Base-by-base conservation (phyloP, 2,888 invertebrate species). In the Melieria crassipennis region DNA sequence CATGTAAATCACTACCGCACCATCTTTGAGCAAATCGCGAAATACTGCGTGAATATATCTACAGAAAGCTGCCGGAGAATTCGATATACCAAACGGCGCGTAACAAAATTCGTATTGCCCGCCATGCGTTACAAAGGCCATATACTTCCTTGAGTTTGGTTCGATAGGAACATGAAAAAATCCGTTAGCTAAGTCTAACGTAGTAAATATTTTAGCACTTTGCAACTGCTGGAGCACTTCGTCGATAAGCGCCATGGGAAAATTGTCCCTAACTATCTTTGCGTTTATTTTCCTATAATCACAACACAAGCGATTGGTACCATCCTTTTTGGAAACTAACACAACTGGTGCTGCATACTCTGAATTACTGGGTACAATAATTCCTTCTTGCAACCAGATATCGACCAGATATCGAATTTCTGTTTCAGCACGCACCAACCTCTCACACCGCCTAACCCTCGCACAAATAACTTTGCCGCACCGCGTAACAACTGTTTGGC, bases 311-410 rank as follows among this genome's bases (percentile, higher is more conserved):
- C 30, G 30, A 30, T 2, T 30, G 30, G 30, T 30, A 30, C 30
- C 30, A 30, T 30, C 30, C 30, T 30, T 30, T 30, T 30, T 30
- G 30, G 30, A 30, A 30, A 30, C 30, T 30, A 30, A 30, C 30
- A 30, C 30, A 30, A 30, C 30, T 30, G 30, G 30, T 30, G 30
- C 30, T 30, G 30, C 30, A 30, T 30, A 85, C 10, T 83, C 82
- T 0, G 84, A 84, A 47, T 45, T 52, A 10, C 81, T 81, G 1
- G 76, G 78, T 65, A 76, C 74, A n/a, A 84, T 76, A 3, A 85
- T 79, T 5, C 80, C 82, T 6, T 81, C 75, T 5, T 76, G 46
- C n/a, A 83, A 11, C 83, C 84, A 84, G n/a, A 70, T 61, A 1
- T 75, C 65, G 16, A 85, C 76, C n/a, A n/a, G n/a, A n/a, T n/a